Percentiles rank a stretch among this genome's conserved stretches.
Evolutionary conservation across 2,113 vertebrate species (phyloP).

Genomic region (Thalassoma bifasciatum): DNA sequence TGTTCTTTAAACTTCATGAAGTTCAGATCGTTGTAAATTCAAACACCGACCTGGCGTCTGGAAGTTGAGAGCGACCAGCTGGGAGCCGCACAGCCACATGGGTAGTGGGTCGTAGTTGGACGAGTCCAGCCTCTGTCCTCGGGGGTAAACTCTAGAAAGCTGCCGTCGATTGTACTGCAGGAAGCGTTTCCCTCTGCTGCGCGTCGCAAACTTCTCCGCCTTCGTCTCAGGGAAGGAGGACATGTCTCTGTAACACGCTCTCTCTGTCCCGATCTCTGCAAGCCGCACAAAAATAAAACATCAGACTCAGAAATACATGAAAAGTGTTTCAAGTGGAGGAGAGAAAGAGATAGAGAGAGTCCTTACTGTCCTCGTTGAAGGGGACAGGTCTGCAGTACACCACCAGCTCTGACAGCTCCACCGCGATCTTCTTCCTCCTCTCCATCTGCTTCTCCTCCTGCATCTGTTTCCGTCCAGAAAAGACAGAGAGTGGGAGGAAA

Average conservation of each 20-base stretch:
- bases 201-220: constrained; percentile 84
- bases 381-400: constrained; percentile 85
- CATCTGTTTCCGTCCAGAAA: constrained; percentile 77
- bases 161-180: constrained; percentile 86
- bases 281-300: neutral
- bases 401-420: constrained; percentile 84
- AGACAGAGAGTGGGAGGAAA: too few relatives aligned
- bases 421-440: constrained; percentile 84
- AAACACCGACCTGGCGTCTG: constrained; percentile 84
- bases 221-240: constrained; percentile 86
- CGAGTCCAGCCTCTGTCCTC: constrained; percentile 87
- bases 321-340: neutral
- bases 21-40: too few relatives aligned
- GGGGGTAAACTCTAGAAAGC: constrained; percentile 86
- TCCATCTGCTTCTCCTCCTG: constrained; percentile 87
- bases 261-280: constrained; percentile 83
- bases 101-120: constrained; percentile 88
- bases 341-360: neutral
- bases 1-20: too few relatives aligned
- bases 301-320: neutral
- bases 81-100: constrained; percentile 87
- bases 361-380: constrained; percentile 85
- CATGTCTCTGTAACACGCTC: constrained; percentile 83
- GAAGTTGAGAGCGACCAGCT: constrained; percentile 87
- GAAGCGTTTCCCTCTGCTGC: constrained; percentile 79